These are phyloP conservation scores for Oreonectes daqikongensis DNA, from an alignment of 2,797 vertebrate species.

Conservation along the genomic window DNA sequence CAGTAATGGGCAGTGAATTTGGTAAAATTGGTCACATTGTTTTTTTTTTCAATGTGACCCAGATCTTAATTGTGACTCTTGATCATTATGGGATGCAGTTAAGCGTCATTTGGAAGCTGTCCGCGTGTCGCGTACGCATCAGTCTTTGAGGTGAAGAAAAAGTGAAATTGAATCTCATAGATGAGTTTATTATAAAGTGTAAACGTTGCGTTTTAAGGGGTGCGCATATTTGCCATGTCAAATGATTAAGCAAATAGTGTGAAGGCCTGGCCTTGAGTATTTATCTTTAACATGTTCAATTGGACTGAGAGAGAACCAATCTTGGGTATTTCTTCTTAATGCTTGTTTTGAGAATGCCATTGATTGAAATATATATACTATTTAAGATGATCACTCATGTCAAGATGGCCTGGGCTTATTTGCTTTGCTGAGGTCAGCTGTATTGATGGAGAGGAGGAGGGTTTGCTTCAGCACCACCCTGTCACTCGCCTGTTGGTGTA, in stretches of 20 bases:
- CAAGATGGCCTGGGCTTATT: background rate
- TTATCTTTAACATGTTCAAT: background rate
- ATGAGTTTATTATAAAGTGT: background rate
- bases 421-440: slow-evolving; percentile 28
- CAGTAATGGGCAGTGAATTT: background rate
- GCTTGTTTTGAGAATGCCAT: background rate
- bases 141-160: background rate
- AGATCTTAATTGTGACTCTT: slow-evolving; percentile 41
- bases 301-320: background rate
- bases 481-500: background rate
- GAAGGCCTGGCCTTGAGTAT: background rate
- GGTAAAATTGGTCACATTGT: background rate
- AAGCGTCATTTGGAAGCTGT: background rate
- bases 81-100: slow-evolving; percentile 18
- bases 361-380: background rate
- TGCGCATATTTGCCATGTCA: slow-evolving; percentile 1
- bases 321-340: background rate
- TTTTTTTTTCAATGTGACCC: slow-evolving; percentile 27
- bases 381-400: background rate
- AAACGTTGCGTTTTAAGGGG: background rate
- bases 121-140: slow-evolving; percentile 6
- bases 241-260: background rate
- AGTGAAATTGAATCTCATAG: background rate
- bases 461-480: background rate
- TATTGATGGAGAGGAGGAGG: background rate